Evolutionary conservation across 2,113 vertebrate species (phyloP).

Genomic region (Scatophagus argus): DNA sequence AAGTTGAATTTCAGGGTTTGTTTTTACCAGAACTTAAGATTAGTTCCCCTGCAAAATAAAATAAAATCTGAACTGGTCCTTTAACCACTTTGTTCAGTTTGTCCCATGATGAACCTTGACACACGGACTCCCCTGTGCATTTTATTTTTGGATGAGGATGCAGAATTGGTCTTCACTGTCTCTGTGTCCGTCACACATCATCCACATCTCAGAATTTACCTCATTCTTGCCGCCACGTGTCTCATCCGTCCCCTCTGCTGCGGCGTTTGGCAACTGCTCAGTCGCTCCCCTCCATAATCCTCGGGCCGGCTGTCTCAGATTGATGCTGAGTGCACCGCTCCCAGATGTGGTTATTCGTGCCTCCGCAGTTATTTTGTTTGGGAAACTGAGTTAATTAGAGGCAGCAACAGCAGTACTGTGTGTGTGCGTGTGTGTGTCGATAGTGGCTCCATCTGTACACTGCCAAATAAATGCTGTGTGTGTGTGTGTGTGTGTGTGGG

Average conservation of each 20-base stretch:
- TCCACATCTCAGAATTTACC: background rate
- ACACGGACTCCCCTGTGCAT: too few species aligned
- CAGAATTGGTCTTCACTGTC: too few species aligned
- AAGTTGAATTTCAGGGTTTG: background rate
- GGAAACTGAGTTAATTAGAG: constrained; percentile 69
- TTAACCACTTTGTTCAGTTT: too few species aligned
- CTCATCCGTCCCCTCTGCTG: background rate
- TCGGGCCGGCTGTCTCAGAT: constrained; percentile 47
- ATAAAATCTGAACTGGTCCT: too few species aligned
- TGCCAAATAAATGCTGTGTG: constrained; percentile 34
- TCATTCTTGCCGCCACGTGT: constrained; percentile 3
- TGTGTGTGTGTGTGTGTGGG: too few species aligned
- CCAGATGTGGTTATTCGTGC: constrained; percentile 65
- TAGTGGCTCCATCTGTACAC: constrained; percentile 42
- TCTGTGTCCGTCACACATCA: background rate
- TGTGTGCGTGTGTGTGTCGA: background rate
- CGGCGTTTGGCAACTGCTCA: constrained; percentile 55
- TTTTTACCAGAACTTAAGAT: background rate
- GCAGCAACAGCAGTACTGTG: constrained; percentile 6
- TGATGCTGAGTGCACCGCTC: constrained; percentile 38
- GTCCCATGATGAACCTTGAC: too few species aligned
- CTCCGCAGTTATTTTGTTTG: constrained; percentile 53
- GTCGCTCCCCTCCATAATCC: constrained; percentile 11
- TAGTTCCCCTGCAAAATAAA: background rate
- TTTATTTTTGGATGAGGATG: too few species aligned